Evolutionary conservation across 2,888 invertebrate species (phyloP).

Genomic region (Apamea anceps): DNA sequence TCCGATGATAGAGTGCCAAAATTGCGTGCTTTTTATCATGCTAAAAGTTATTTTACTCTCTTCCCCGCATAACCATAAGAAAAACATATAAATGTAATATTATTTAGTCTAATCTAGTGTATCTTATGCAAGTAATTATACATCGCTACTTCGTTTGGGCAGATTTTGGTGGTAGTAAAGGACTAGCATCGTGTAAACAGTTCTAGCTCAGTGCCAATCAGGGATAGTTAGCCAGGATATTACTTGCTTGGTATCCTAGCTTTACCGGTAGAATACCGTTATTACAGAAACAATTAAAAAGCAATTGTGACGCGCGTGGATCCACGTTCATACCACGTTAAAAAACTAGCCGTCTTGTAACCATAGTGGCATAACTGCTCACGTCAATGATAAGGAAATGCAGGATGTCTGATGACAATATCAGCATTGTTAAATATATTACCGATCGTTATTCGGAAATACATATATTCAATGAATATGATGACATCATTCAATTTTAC

Average conservation of each 20-base stretch:
- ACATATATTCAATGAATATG: slow-evolving; percentile 37
- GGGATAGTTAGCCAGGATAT: background rate
- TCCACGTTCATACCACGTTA: too few species aligned
- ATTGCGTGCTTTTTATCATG: too few species aligned
- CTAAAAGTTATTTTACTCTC: too few species aligned
- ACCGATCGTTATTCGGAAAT: slow-evolving; percentile 37
- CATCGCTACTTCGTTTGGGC: too few species aligned
- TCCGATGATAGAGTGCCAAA: too few species aligned
- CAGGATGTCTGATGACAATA: slow-evolving; percentile 8
- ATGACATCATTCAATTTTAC: slow-evolving; percentile 54
- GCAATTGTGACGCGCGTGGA: too few species aligned
- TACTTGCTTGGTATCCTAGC: background rate
- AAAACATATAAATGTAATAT: too few species aligned
- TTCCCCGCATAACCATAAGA: too few species aligned
- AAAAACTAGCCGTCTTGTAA: background rate
- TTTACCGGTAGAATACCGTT: background rate
- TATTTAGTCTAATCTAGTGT: too few species aligned
- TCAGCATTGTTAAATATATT: slow-evolving; percentile 24
- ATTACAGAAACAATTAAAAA: too few species aligned
- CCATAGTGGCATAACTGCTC: background rate
- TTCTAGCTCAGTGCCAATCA: background rate
- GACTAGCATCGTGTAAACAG: background rate
- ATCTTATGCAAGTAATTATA: too few species aligned
- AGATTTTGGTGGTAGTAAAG: too few species aligned
- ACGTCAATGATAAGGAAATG: slow-evolving; percentile 12